phyloP scores from a whole-genome alignment of 1,140 invertebrate genomes.

The Cherax destructor region DNA sequence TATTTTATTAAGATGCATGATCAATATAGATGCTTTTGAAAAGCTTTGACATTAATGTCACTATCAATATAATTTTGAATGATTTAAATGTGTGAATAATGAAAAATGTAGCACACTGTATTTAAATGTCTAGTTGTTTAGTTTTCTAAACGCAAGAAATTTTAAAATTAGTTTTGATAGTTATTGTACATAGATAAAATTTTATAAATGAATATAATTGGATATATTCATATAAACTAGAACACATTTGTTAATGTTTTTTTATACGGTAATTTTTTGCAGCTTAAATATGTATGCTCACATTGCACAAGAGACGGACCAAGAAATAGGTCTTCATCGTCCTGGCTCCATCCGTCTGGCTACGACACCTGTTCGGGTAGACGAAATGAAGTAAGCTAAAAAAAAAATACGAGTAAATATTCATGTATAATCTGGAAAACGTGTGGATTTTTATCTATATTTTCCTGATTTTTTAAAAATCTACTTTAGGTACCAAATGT shows the following conservation, averaged over 20 bases:
- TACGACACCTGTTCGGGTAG: slow-evolving; percentile 73
- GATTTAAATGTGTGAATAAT: no score
- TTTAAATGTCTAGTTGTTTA: no score
- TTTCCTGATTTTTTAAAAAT: not conserved
- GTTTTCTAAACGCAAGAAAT: no score
- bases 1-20: no score
- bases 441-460: not conserved
- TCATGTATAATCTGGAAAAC: not conserved
- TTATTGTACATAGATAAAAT: no score
- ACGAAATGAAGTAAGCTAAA: slow-evolving; percentile 74
- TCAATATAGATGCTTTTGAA: no score
- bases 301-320: slow-evolving; percentile 74
- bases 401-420: not conserved
- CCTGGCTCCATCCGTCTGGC: slow-evolving; percentile 75
- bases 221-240: no score
- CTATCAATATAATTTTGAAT: no score
- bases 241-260: not conserved
- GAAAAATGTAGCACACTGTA: no score
- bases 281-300: slow-evolving; percentile 74
- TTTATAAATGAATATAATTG: no score
- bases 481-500: slow-evolving; percentile 74
- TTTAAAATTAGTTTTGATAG: no score
- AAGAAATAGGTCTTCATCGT: slow-evolving; percentile 74
- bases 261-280: not conserved
- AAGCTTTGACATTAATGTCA: no score